These are phyloP conservation scores for Hanleya hanleyi DNA, from an alignment of 2,888 invertebrate genomes.

Conservation along the genomic window DNA sequence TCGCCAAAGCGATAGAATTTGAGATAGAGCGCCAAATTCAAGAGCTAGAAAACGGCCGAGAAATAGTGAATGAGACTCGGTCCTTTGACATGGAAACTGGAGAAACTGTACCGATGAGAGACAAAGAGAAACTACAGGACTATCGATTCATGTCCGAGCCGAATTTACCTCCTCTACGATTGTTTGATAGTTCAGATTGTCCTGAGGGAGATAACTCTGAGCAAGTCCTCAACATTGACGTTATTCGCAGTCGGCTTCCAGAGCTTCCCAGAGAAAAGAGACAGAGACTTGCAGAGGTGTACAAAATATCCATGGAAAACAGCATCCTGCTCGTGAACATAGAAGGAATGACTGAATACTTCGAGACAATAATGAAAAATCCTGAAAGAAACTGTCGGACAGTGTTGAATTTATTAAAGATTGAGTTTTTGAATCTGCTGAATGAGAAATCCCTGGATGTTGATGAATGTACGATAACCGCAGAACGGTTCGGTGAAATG, in stretches of 20 bases:
- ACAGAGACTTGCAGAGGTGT: constrained; percentile 77
- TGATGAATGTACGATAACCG: constrained; percentile 16
- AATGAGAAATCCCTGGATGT: constrained; percentile 13
- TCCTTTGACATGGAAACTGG: constrained; percentile 85
- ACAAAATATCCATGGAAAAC: constrained; percentile 47
- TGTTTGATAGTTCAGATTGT: constrained; percentile 46
- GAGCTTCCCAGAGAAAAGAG: constrained; percentile 85
- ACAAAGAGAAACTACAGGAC: constrained; percentile 94
- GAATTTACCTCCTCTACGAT: constrained; percentile 88
- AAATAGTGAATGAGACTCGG: constrained; percentile 90
- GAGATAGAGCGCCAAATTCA: constrained; percentile 90
- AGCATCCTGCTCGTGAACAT: constrained; percentile 28
- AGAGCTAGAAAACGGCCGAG: constrained; percentile 81
- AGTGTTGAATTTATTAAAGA: constrained; percentile 34
- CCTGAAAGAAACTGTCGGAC: constrained; percentile 9
- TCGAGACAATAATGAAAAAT: constrained; percentile 36
- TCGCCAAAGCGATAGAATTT: constrained; percentile 86
- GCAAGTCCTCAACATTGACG: constrained; percentile 78
- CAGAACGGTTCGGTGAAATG: constrained; percentile 10
- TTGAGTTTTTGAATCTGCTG: constrained; percentile 30
- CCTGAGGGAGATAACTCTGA: constrained; percentile 12
- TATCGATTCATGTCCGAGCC: constrained; percentile 99
- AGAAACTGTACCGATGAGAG: constrained; percentile 91
- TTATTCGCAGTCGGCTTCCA: constrained; percentile 80
- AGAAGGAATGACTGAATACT: constrained; percentile 32